A percentile compares a stretch with the other conserved stretches of the same genome.
phyloP scores from a whole-genome alignment of 2,888 invertebrate species.

The Eucriotettix oculatus region DNA sequence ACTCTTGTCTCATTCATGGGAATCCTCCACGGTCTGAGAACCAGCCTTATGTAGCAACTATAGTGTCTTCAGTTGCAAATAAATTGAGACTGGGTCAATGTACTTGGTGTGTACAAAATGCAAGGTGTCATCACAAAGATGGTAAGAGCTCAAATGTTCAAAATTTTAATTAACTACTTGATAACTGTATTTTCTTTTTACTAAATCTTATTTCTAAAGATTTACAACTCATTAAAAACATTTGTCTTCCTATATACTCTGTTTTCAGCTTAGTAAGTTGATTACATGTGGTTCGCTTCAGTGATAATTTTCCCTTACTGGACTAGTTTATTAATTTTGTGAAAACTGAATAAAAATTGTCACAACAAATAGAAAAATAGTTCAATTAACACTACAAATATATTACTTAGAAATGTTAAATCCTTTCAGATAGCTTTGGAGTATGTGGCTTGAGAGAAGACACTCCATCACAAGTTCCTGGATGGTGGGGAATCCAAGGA shows the following conservation, averaged over 20 bases:
- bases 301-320: too few species aligned
- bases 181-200: too few species aligned
- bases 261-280: too few species aligned
- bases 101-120: slow-evolving; percentile 88
- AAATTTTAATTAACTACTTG: background rate
- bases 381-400: too few species aligned
- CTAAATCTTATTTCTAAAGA: too few species aligned
- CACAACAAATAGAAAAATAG: too few species aligned
- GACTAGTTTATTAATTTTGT: too few species aligned
- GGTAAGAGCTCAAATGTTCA: slow-evolving; percentile 28
- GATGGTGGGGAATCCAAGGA: slow-evolving; percentile 83
- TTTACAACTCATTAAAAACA: too few species aligned
- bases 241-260: too few species aligned
- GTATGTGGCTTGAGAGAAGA: slow-evolving; percentile 65
- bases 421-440: slow-evolving; percentile 47
- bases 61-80: slow-evolving; percentile 44
- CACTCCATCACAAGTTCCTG: slow-evolving; percentile 62
- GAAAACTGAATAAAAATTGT: too few species aligned
- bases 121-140: slow-evolving; percentile 72
- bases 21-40: slow-evolving; percentile 31
- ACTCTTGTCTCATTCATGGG: slow-evolving; percentile 74
- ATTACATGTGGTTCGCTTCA: too few species aligned
- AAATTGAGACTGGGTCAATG: slow-evolving; percentile 66
- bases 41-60: slow-evolving; percentile 19
- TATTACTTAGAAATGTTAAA: too few species aligned